Evolutionary conservation across 1,140 invertebrate species (phyloP).

Genomic region (Zaprionus lachaisei): DNA sequence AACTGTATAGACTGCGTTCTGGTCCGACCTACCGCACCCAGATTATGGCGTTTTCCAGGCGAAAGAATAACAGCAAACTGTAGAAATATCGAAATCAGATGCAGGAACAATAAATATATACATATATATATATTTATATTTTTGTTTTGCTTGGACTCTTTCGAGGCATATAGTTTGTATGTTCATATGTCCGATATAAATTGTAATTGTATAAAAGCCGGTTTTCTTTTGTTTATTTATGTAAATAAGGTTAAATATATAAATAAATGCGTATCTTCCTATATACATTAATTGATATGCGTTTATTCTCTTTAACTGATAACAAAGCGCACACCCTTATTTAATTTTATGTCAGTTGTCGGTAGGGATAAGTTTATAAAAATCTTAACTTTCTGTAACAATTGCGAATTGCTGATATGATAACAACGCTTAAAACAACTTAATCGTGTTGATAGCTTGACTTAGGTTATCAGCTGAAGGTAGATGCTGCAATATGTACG

Average conservation of each 20-base stretch:
- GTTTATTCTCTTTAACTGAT: neutral
- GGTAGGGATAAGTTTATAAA: neutral
- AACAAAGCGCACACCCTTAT: neutral
- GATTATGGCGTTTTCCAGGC: slow-evolving; percentile 41
- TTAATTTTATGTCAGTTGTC: neutral
- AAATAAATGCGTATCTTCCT: neutral
- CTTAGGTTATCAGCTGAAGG: neutral
- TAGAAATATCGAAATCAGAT: neutral
- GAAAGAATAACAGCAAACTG: slow-evolving; percentile 24
- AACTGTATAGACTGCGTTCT: slow-evolving; percentile 44
- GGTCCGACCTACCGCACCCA: slow-evolving; percentile 34
- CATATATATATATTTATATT: too few relatives aligned
- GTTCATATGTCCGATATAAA: neutral
- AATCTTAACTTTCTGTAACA: neutral
- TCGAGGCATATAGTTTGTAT: too few relatives aligned
- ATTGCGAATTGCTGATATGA: neutral
- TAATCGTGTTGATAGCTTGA: neutral
- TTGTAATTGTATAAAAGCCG: neutral
- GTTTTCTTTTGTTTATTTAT: neutral
- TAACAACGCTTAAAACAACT: neutral
- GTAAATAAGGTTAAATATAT: neutral
- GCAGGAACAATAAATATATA: neutral
- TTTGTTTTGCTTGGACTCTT: neutral
- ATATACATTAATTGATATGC: neutral
- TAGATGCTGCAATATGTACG: neutral